Evolutionary conservation across 2,888 invertebrate genomes (phyloP).

Genomic region (Limnephilus marmoratus): DNA sequence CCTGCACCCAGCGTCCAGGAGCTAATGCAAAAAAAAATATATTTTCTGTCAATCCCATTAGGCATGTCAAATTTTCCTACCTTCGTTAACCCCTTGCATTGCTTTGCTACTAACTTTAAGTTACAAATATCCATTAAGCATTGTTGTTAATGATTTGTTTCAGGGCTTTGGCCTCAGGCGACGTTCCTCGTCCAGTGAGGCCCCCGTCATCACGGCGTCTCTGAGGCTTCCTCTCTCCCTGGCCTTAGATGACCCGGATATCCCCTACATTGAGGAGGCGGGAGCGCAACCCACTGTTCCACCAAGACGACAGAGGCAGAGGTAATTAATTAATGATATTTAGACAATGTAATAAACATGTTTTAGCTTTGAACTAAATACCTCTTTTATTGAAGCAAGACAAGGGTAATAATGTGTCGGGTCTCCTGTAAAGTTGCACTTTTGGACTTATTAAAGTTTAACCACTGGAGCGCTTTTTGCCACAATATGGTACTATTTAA

Average conservation of each 20-base stretch:
- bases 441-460: too few relatives aligned
- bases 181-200: slow-evolving; percentile 80
- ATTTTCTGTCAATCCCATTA: neutral
- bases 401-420: too few relatives aligned
- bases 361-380: too few relatives aligned
- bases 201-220: slow-evolving; percentile 86
- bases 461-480: too few relatives aligned
- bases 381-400: too few relatives aligned
- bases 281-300: slow-evolving; percentile 72
- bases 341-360: too few relatives aligned
- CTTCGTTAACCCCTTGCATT: neutral
- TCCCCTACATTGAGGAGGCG: slow-evolving; percentile 82
- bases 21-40: too few relatives aligned
- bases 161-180: slow-evolving; percentile 71
- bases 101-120: neutral
- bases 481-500: too few relatives aligned
- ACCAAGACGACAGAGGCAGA: slow-evolving; percentile 73
- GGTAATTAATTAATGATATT: slow-evolving; percentile 66
- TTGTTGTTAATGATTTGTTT: neutral
- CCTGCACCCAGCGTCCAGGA: too few relatives aligned
- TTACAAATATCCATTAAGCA: neutral
- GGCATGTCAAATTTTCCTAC: neutral
- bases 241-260: slow-evolving; percentile 80
- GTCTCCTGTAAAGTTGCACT: too few relatives aligned
- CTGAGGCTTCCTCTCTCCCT: slow-evolving; percentile 85